phyloP scores from a whole-genome alignment of 2,888 invertebrate species.

The Thereva nobilitata region DNA sequence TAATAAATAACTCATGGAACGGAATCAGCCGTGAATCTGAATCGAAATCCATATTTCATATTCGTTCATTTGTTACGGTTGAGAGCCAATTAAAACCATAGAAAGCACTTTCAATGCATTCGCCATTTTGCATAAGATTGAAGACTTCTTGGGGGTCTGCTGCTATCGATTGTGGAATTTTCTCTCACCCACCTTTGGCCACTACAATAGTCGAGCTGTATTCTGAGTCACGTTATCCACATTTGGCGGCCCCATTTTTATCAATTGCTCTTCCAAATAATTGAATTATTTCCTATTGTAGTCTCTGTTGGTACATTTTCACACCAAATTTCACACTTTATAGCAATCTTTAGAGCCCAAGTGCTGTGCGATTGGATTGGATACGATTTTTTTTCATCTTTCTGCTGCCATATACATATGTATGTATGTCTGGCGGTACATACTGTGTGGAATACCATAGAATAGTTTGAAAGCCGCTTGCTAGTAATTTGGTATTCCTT shows the following conservation, averaged over 20 bases:
- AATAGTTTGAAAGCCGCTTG: slow-evolving; percentile 4
- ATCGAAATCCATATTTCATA: slow-evolving; percentile 16
- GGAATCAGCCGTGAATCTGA: neutral
- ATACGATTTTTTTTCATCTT: too few relatives aligned
- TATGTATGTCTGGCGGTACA: too few relatives aligned
- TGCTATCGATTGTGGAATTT: neutral
- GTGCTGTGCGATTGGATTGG: too few relatives aligned
- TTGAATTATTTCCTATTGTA: slow-evolving; percentile 41
- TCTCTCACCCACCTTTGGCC: neutral
- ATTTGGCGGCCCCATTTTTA: slow-evolving; percentile 25
- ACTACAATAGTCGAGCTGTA: neutral
- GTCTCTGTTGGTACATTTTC: slow-evolving; percentile 26
- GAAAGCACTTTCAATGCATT: slow-evolving; percentile 15
- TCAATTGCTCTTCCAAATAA: slow-evolving; percentile 36
- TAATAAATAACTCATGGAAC: slow-evolving; percentile 22
- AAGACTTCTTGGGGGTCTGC: slow-evolving; percentile 8
- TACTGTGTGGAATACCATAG: too few relatives aligned
- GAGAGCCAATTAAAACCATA: slow-evolving; percentile 17
- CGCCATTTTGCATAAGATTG: slow-evolving; percentile 23
- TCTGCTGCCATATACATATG: too few relatives aligned
- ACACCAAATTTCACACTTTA: slow-evolving; percentile 28
- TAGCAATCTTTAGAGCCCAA: slow-evolving; percentile 6
- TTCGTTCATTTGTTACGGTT: slow-evolving; percentile 23
- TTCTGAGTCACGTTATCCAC: slow-evolving; percentile 19
- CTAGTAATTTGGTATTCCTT: neutral